A percentile compares a stretch with the other conserved stretches of the same genome.
phyloP scores from a whole-genome alignment of 2,113 vertebrate genomes.

The Sciurus niger region DNA sequence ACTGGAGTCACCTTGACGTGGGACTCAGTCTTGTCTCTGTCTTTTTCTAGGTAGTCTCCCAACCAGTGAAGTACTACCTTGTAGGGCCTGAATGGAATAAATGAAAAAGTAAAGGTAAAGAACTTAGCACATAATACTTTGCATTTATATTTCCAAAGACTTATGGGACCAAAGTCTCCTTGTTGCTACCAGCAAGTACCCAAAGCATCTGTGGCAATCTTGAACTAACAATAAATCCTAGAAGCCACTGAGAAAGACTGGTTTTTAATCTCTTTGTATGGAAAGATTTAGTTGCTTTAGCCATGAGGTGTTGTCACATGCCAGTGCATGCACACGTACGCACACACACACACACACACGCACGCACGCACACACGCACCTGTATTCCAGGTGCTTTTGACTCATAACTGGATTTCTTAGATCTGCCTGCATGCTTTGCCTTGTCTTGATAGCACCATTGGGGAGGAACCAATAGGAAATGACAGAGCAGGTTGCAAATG shows the following conservation, averaged over 20 bases:
- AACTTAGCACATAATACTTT: not conserved
- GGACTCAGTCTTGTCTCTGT: not conserved
- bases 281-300: slow-evolving; percentile 25
- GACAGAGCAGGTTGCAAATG: not conserved
- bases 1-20: not conserved
- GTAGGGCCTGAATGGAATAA: not conserved
- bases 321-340: accelerated
- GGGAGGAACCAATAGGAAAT: slow-evolving; percentile 1
- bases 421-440: not conserved
- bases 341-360: not conserved
- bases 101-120: not conserved
- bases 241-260: not conserved
- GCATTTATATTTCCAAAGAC: not conserved
- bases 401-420: not conserved
- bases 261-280: not conserved
- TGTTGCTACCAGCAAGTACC: not conserved
- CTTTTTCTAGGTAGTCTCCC: not conserved
- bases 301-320: not conserved
- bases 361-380: accelerated
- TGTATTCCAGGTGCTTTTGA: not conserved
- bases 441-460: not conserved
- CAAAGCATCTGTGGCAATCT: not conserved
- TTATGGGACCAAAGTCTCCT: not conserved
- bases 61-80: not conserved
- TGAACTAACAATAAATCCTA: not conserved